Evolutionary conservation across 1,140 invertebrate species (phyloP).

Genomic region (Cecropterus lyciades): DNA sequence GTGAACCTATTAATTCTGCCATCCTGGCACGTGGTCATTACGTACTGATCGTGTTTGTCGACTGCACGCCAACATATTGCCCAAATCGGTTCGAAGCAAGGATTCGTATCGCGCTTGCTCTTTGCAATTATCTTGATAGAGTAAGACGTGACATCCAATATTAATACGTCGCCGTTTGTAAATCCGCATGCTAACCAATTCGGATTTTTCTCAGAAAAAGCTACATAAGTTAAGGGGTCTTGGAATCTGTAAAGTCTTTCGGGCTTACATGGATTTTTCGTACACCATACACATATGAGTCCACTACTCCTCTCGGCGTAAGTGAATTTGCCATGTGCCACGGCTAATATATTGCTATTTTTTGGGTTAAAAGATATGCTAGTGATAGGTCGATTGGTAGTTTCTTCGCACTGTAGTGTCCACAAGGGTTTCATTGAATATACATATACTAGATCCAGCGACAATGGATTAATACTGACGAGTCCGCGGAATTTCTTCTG

Average conservation of each 20-base stretch:
- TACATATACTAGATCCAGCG: conserved; percentile 86
- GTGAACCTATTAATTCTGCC: conserved; percentile 85
- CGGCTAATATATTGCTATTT: conserved; percentile 88
- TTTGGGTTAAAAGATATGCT: conserved; percentile 86
- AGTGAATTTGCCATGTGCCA: conserved; percentile 88
- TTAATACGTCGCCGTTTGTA: conserved; percentile 90
- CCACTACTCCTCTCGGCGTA: conserved; percentile 84
- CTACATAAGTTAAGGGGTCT: conserved; percentile 89
- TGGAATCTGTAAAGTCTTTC: conserved; percentile 89
- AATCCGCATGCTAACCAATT: conserved; percentile 92
- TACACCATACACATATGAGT: conserved; percentile 91
- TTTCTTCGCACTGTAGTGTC: conserved; percentile 84
- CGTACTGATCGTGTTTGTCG: conserved; percentile 74
- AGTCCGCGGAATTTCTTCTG: conserved; percentile 89
- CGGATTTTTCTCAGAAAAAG: conserved; percentile 88
- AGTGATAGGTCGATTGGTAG: conserved; percentile 82
- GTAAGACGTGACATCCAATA: conserved; percentile 88
- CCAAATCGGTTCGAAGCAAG: conserved; percentile 88
- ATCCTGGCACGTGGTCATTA: conserved; percentile 85
- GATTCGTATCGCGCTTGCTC: conserved; percentile 83
- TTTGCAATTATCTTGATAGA: conserved; percentile 81
- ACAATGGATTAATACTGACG: conserved; percentile 84
- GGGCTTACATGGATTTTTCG: conserved; percentile 94
- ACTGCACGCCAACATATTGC: conserved; percentile 84
- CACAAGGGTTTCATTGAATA: conserved; percentile 88